Conservation (phyloP, 2,113 vertebrate genomes). For the Trematomus loennbergii region DNA sequence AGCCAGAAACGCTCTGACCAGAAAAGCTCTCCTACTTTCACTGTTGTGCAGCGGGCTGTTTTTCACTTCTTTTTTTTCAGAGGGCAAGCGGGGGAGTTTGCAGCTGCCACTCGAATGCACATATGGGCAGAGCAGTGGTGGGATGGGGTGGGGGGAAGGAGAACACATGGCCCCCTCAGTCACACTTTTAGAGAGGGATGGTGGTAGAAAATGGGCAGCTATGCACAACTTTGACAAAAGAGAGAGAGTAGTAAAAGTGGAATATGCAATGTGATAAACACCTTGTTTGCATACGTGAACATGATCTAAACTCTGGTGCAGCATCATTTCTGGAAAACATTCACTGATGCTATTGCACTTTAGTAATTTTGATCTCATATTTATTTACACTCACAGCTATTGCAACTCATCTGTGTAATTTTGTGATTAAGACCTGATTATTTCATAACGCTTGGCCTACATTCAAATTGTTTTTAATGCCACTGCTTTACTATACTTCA, state of each 20-base stretch:
- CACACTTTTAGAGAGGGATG: slow-evolving; percentile 52
- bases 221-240: slow-evolving; percentile 2
- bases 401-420: neutral
- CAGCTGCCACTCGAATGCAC: slow-evolving; percentile 79
- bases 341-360: neutral
- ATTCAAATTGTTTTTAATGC: neutral
- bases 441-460: neutral
- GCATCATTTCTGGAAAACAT: neutral
- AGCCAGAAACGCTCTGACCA: slow-evolving; percentile 23
- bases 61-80: slow-evolving; percentile 62
- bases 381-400: neutral
- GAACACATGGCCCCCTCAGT: slow-evolving; percentile 74
- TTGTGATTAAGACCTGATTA: neutral
- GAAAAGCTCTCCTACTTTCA: slow-evolving; percentile 24
- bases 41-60: slow-evolving; percentile 43
- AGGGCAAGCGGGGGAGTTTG: slow-evolving; percentile 69
- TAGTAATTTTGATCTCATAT: neutral
- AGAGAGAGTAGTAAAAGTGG: neutral
- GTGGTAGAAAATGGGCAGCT: slow-evolving; percentile 37
- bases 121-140: slow-evolving; percentile 70
- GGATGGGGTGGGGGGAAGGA: slow-evolving; percentile 51
- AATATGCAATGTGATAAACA: neutral
- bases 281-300: neutral
- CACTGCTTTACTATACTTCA: neutral
- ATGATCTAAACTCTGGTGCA: neutral